phyloP scores from a whole-genome alignment of 1,140 invertebrate genomes.

The Solenopsis invicta region DNA sequence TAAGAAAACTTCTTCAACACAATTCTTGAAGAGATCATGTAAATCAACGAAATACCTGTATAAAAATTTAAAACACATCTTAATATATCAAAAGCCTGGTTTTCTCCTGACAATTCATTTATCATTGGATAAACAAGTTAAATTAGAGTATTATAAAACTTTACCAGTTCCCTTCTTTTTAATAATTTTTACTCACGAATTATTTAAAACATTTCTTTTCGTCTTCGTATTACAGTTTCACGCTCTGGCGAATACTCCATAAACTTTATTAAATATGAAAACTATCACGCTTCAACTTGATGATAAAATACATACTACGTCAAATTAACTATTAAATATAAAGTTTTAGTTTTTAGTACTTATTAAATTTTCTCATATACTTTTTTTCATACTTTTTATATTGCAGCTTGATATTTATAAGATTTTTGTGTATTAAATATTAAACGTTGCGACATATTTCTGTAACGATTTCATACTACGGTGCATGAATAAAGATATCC shows the following conservation, averaged over 20 bases:
- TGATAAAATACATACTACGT: slow-evolving; percentile 4
- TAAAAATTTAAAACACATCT: background rate
- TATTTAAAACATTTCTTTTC: background rate
- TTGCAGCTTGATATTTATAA: background rate
- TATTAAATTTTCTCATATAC: background rate
- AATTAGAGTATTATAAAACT: slow-evolving; percentile 12
- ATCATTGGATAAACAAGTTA: background rate
- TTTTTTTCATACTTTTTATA: background rate
- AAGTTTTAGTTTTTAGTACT: background rate
- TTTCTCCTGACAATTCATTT: background rate
- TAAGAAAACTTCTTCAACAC: background rate
- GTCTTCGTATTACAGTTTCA: background rate
- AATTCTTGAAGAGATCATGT: background rate
- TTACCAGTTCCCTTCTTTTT: background rate
- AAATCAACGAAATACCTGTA: background rate
- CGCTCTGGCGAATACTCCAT: background rate
- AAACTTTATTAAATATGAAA: slow-evolving; percentile 12
- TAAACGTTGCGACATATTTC: background rate
- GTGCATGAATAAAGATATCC: slow-evolving; percentile 16
- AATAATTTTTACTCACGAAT: slow-evolving; percentile 29
- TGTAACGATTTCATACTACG: slow-evolving; percentile 15
- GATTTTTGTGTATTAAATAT: background rate
- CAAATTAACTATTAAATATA: background rate
- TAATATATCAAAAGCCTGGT: background rate
- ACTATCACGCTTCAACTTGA: slow-evolving; percentile 7